Evolutionary conservation across 1,140 invertebrate species (phyloP), one percentile per base, ranked within the genome.

Genomic region (Listronotus oregonensis): DNA sequence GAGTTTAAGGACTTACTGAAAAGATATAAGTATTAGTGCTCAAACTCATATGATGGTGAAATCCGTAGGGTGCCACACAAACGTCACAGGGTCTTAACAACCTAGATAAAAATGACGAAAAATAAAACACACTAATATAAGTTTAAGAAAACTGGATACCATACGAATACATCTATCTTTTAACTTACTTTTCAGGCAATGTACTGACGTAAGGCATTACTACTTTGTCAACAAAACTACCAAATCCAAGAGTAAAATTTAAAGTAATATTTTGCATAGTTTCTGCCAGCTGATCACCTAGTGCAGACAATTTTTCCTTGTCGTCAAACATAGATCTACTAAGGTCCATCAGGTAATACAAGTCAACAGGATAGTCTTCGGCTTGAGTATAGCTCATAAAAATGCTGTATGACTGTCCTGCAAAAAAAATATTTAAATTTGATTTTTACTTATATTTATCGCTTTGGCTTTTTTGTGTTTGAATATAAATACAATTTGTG

Each of bases 171-270:
- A 27, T 27, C 34, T 37, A 3, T 37, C n/a, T 10, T 37, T 7
- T 37, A 37, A 81, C 82, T 79, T 80, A 86, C 85, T 82, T 81
- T 44, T 78, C 75, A n/a, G 72, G 77, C 10, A 82, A 77, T 60
- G 83, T 85, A 77, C 83, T 86, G 8, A 90, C 88, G 80, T 89
- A 95, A 0, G 93, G 94, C 79, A 93, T 84, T 0, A 87, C 83
- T 31, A 90, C 88, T 81, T 96, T 96, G 72, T 96, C 94, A 0
- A 95, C 88, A 82, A 95, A 96, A 59, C 90, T 92, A 6, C 94
- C 94, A 75, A 95, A 93, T 49, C 94, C 94, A 18, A 95, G 77
- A 12, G 84, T 82, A 72, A 95, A 93, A 74, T 95, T 89, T 14
- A 85, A 86, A 0, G 94, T 95, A 44, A 95, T 86, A n/a, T 85